phyloP scores from a whole-genome alignment of 2,888 invertebrate genomes.

The Ormyrus thymus region DNA sequence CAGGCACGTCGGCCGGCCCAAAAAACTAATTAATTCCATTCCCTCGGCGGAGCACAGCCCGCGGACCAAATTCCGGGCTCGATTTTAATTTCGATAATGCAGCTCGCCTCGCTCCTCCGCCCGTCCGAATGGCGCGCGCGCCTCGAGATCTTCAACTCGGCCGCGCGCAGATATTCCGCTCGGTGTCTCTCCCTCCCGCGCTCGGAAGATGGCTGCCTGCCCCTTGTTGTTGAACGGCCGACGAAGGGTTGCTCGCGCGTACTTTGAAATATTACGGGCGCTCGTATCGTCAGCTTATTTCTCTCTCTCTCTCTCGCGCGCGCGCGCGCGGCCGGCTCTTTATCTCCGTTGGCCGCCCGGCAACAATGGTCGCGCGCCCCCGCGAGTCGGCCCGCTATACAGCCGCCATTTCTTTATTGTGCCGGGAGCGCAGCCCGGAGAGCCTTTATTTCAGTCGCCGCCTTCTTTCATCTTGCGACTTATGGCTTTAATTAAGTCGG shows the following conservation, averaged over 20 bases:
- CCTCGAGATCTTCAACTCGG: background rate
- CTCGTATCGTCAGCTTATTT: conserved; percentile 64
- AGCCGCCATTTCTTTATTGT: conserved; percentile 52
- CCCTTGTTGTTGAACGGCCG: background rate
- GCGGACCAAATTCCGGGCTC: conserved; percentile 15
- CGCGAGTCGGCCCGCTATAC: background rate
- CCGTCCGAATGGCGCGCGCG: background rate
- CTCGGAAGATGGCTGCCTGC: conserved; percentile 45
- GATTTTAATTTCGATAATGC: conserved; percentile 57
- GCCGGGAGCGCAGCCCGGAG: background rate
- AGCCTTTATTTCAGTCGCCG: background rate
- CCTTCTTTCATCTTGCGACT: conserved; percentile 42
- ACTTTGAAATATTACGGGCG: conserved; percentile 72
- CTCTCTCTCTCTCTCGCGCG: background rate
- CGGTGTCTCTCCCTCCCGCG: background rate
- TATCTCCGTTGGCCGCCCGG: conserved; percentile 30
- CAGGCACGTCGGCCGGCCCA: background rate
- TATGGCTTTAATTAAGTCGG: conserved; percentile 47
- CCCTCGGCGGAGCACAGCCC: background rate
- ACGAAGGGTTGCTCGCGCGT: conserved; percentile 33
- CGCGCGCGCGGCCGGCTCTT: conserved; percentile 9
- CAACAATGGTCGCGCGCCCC: conserved; percentile 20
- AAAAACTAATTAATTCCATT: conserved; percentile 31
- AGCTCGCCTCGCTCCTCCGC: background rate
- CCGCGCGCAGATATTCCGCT: background rate